Conservation (phyloP, 2,113 vertebrate genomes). For the Lamprologus tigripictilis region DNA sequence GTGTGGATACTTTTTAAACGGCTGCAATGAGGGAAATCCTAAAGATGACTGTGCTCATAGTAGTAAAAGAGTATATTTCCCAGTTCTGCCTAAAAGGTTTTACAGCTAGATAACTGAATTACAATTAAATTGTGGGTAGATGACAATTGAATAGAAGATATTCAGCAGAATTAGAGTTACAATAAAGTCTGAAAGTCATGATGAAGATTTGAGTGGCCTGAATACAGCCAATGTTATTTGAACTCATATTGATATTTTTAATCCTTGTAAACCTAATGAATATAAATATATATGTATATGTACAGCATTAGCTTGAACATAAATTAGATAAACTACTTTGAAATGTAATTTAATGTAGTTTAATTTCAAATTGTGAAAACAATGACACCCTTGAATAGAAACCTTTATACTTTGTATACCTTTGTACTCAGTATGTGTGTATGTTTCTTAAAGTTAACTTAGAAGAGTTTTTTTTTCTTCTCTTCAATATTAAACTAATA, state of each 20-base stretch:
- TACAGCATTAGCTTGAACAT: background rate
- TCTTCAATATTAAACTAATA: background rate
- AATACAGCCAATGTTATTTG: background rate
- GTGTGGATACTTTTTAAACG: background rate
- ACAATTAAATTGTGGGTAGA: background rate
- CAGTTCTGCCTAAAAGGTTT: background rate
- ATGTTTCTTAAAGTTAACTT: background rate
- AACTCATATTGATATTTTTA: background rate
- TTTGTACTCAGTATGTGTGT: background rate
- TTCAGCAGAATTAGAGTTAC: background rate
- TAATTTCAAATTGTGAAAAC: background rate
- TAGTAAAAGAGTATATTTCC: background rate
- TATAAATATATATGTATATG: background rate
- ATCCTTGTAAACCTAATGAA: background rate
- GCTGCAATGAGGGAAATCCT: background rate
- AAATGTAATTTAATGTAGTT: background rate
- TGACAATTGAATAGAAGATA: background rate
- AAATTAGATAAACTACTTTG: background rate
- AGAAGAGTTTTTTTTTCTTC: background rate
- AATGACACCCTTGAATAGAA: background rate
- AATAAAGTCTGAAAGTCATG: background rate
- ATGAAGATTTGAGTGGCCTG: background rate
- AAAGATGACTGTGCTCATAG: background rate
- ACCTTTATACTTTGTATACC: background rate
- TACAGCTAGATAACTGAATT: background rate